Conservation (phyloP, 2,888 invertebrate species). For the Ophion slaviceki region DNA sequence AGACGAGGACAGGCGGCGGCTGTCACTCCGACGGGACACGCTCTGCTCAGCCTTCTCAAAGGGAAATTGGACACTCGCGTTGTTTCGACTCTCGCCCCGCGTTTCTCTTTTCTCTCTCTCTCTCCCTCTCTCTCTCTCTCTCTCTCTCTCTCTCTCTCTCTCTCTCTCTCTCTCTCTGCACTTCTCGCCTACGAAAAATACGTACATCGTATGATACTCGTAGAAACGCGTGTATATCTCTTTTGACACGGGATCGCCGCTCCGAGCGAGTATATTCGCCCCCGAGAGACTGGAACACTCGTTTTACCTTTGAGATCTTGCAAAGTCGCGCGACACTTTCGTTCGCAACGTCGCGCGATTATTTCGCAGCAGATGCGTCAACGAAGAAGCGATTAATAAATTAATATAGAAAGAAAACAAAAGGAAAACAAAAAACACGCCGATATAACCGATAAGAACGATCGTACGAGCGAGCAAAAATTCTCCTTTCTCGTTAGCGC, state of each 20-base stretch:
- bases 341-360: too few relatives aligned
- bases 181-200: not conserved
- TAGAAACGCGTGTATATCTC: not conserved
- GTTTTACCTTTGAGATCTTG: too few relatives aligned
- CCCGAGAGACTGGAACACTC: too few relatives aligned
- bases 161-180: not conserved
- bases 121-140: not conserved
- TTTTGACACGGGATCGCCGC: not conserved
- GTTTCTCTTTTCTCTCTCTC: not conserved
- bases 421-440: too few relatives aligned
- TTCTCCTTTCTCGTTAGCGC: too few relatives aligned
- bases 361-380: too few relatives aligned
- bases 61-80: slow-evolving; percentile 56
- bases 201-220: not conserved
- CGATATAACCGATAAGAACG: too few relatives aligned
- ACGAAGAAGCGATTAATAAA: too few relatives aligned
- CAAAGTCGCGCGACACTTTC: too few relatives aligned
- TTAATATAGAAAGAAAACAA: too few relatives aligned
- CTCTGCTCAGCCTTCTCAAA: slow-evolving; percentile 58
- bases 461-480: too few relatives aligned
- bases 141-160: not conserved
- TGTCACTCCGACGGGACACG: slow-evolving; percentile 45
- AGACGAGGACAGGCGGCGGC: not conserved
- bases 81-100: slow-evolving; percentile 43
- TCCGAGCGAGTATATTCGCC: too few relatives aligned